Evolutionary conservation across 2,888 invertebrate genomes (phyloP), one percentile per base, ranked within the genome.

Genomic region (Pseudococcus jackbeardsleyi): DNA sequence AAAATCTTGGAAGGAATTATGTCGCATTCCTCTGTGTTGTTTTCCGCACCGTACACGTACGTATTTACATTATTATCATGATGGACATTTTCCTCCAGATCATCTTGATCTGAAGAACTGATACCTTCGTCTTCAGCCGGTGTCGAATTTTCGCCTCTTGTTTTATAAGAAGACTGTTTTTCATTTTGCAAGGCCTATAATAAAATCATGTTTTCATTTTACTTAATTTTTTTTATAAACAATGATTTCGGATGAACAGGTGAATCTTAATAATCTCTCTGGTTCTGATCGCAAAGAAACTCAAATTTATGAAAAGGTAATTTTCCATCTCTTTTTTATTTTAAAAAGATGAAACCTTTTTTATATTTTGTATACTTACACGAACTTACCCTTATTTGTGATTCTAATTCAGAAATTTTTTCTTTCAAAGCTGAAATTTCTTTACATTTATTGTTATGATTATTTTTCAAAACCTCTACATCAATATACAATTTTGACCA

Each of bases 51-150:
- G 15, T 89, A 88, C 5, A 82, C 19, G 8, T 72, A 72, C 12
- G 72, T 33, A 12, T 72, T 72, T 17, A 72, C 33, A 33, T 26
- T 72, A 17, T 72, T 72, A 17, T 72, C 39, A 46, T 82, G 42
- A 22, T 82, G 19, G 11, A 82, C 9, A 82, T 82, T 82, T 9
- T 89, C 89, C 12, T 94, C 94, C 54, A 94, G 94, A 90, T 91
- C 90, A 64, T 91, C 91, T 89, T 91, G 91, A 86, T 96, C 96
- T 0, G 96, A 96, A 11, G 96, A 96, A 90, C 96, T 96, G 90
- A 97, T 97, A 8, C 96, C 96, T 93, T 96, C 96, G 91, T 96
- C 96, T 92, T 96, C 96, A 64, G 95, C 95, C 6, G 88, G 88
- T 17, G 88, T 88, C 90, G 96, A 96, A 8, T 96, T 91, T 4